These are phyloP conservation scores for Coendou prehensilis DNA, from an alignment of 2,797 vertebrate genomes.

Conservation along the genomic window DNA sequence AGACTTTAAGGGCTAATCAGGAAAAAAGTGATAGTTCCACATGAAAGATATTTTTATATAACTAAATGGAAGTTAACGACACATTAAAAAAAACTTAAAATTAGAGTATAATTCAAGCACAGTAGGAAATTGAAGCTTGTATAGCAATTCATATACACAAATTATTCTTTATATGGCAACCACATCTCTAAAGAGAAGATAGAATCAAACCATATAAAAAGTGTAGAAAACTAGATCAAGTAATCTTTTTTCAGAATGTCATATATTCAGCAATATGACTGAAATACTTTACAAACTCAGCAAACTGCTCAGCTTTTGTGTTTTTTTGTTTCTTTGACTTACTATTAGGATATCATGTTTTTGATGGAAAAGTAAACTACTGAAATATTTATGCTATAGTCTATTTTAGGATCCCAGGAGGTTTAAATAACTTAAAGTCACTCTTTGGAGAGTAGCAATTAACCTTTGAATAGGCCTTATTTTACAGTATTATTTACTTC, in stretches of 20 bases:
- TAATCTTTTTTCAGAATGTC: background rate
- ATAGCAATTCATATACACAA: slow-evolving; percentile 2
- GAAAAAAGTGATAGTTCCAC: background rate
- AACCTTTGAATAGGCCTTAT: slow-evolving; percentile 58
- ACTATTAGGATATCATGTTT: slow-evolving; percentile 56
- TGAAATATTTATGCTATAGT: slow-evolving; percentile 56
- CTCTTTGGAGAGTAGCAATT: slow-evolving; percentile 43
- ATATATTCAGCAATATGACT: slow-evolving; percentile 12
- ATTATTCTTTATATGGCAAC: background rate
- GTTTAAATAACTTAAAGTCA: slow-evolving; percentile 63
- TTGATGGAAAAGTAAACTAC: slow-evolving; percentile 47
- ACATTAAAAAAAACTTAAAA: slow-evolving; percentile 20
- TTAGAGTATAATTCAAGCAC: slow-evolving; percentile 18
- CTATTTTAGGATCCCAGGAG: slow-evolving; percentile 63
- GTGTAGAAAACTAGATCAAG: slow-evolving; percentile 56
- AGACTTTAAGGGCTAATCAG: background rate
- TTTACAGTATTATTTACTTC: slow-evolving; percentile 64
- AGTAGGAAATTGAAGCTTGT: background rate
- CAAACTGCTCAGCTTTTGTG: background rate
- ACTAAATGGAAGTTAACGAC: background rate
- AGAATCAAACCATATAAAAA: slow-evolving; percentile 26
- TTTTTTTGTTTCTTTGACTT: slow-evolving; percentile 66
- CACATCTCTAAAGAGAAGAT: slow-evolving; percentile 34
- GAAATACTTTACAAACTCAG: slow-evolving; percentile 59
- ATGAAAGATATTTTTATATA: slow-evolving; percentile 29